Evolutionary conservation across 1,140 invertebrate genomes (phyloP).

Genomic region (Paralvinella palmiformis): DNA sequence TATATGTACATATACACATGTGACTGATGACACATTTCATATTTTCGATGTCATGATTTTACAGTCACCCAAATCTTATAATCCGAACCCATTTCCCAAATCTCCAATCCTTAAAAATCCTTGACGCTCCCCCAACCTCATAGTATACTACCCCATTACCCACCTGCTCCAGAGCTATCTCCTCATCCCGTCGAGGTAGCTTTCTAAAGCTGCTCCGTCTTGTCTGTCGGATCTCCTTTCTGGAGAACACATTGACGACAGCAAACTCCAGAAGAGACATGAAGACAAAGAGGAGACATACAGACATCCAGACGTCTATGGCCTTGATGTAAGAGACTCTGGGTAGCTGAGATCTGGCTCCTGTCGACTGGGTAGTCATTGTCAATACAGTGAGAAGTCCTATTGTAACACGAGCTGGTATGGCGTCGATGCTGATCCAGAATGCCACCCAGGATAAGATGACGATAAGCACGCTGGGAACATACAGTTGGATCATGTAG

Average conservation of each 20-base stretch:
- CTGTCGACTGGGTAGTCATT: slow-evolving; percentile 19
- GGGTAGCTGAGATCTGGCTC: slow-evolving; percentile 16
- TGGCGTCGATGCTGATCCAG: slow-evolving; percentile 78
- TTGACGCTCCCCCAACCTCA: too few relatives aligned
- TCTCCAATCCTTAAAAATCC: too few relatives aligned
- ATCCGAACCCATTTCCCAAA: too few relatives aligned
- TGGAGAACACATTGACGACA: slow-evolving; percentile 64
- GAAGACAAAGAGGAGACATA: slow-evolving; percentile 86
- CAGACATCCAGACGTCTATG: slow-evolving; percentile 90
- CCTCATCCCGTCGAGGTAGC: neutral
- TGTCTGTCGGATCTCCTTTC: slow-evolving; percentile 11
- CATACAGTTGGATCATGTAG: slow-evolving; percentile 29
- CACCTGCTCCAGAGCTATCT: slow-evolving; percentile 12
- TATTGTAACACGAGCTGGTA: slow-evolving; percentile 62
- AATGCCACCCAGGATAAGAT: slow-evolving; percentile 29
- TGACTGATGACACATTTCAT: too few relatives aligned
- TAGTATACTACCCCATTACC: too few relatives aligned
- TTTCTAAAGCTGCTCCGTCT: neutral
- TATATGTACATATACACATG: too few relatives aligned
- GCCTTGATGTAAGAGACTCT: slow-evolving; percentile 65
- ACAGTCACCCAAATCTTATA: too few relatives aligned
- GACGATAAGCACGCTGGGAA: slow-evolving; percentile 26
- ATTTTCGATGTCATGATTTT: too few relatives aligned
- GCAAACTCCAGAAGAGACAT: slow-evolving; percentile 86
- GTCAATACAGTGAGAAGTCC: slow-evolving; percentile 51